A percentile compares a stretch with the other conserved stretches of the same genome.
Conservation (phyloP, 2,888 invertebrate genomes). For the Itoplectis maculator region DNA sequence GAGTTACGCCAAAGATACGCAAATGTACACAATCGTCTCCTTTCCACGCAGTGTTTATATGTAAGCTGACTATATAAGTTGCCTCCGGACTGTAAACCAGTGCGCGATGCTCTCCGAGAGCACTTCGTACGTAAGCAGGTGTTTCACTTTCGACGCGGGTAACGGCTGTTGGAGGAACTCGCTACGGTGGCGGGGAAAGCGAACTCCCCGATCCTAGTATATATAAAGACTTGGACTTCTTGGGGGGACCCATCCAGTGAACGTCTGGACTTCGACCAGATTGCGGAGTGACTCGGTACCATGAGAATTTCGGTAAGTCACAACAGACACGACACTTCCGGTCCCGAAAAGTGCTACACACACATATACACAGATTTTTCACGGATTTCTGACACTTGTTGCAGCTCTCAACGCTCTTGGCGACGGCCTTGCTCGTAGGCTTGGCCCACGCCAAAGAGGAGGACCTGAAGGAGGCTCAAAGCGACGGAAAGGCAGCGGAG, state of each 20-base stretch:
- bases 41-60: constrained; percentile 37
- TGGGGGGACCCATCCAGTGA: constrained; percentile 83
- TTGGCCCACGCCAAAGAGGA: constrained; percentile 74
- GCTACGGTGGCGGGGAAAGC: constrained; percentile 81
- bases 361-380: background rate
- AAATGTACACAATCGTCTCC: constrained; percentile 7
- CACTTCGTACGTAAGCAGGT: constrained; percentile 69
- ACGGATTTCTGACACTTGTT: constrained; percentile 42
- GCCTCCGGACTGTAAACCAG: constrained; percentile 41
- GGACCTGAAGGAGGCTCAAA: constrained; percentile 62
- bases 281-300: constrained; percentile 74
- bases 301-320: constrained; percentile 82
- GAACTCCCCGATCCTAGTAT: constrained; percentile 74
- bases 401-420: constrained; percentile 74
- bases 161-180: constrained; percentile 73
- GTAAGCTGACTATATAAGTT: constrained; percentile 11
- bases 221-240: constrained; percentile 81
- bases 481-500: constrained; percentile 48
- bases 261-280: constrained; percentile 80
- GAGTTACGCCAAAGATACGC: constrained; percentile 44
- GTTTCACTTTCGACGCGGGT: constrained; percentile 83
- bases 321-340: background rate
- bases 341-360: background rate
- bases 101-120: constrained; percentile 48
- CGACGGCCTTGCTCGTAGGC: constrained; percentile 76